These are phyloP conservation scores for Dolichopus griseipennis DNA, from an alignment of 2,888 invertebrate genomes.

Conservation along the genomic window DNA sequence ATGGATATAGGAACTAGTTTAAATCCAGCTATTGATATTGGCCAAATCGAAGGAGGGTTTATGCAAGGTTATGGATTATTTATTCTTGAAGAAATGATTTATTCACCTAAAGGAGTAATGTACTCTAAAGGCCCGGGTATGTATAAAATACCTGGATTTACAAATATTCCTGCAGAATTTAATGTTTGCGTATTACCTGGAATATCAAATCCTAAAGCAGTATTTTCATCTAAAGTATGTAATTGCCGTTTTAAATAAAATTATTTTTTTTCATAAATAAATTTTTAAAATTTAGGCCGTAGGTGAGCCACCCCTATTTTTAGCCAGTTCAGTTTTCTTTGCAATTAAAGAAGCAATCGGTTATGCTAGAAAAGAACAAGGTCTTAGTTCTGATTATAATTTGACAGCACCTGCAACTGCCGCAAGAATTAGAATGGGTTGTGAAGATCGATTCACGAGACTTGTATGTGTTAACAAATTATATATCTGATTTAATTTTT, in stretches of 20 bases:
- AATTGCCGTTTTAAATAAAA: background rate
- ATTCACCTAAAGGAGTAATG: constrained; percentile 72
- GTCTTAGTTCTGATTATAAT: constrained; percentile 51
- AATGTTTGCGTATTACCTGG: constrained; percentile 87
- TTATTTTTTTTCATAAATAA: background rate
- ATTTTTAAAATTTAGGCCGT: constrained; percentile 57
- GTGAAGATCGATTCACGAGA: constrained; percentile 70
- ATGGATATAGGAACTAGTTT: constrained; percentile 94
- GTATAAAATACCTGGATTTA: constrained; percentile 89
- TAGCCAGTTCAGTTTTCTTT: constrained; percentile 80
- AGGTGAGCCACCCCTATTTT: constrained; percentile 89
- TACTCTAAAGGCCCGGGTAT: constrained; percentile 84
- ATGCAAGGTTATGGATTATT: constrained; percentile 91
- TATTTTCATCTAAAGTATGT: constrained; percentile 87
- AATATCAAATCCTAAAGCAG: constrained; percentile 81
- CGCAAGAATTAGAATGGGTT: constrained; percentile 81
- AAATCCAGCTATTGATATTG: constrained; percentile 94
- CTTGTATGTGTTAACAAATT: constrained; percentile 49
- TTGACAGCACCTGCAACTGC: constrained; percentile 81
- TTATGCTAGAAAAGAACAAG: constrained; percentile 65
- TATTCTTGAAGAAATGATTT: constrained; percentile 80
- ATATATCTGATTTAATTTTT: background rate
- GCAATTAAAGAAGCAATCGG: constrained; percentile 82
- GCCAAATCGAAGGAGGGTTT: constrained; percentile 93
- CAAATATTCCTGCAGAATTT: constrained; percentile 84